phyloP scores from a whole-genome alignment of 2,888 invertebrate species.

The Operophtera brumata region DNA sequence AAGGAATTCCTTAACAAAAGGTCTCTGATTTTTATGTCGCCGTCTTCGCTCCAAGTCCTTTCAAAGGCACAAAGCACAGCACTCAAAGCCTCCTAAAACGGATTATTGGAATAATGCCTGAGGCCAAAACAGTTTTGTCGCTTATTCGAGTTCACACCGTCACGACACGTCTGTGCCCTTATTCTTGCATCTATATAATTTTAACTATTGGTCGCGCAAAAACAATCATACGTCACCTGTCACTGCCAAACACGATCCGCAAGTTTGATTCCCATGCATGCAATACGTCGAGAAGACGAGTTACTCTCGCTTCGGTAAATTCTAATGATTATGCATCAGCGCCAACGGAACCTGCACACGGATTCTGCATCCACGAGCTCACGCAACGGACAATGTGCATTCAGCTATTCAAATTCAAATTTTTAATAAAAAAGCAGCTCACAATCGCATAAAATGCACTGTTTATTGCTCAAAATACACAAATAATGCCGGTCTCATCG shows the following conservation, averaged over 20 bases:
- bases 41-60: slow-evolving; percentile 44
- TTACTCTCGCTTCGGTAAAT: slow-evolving; percentile 68
- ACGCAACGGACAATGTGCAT: slow-evolving; percentile 78
- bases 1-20: slow-evolving; percentile 40
- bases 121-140: slow-evolving; percentile 51
- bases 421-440: slow-evolving; percentile 53
- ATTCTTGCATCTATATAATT: slow-evolving; percentile 26
- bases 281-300: slow-evolving; percentile 34
- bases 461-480: slow-evolving; percentile 81
- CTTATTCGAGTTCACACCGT: slow-evolving; percentile 64
- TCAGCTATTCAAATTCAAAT: slow-evolving; percentile 74
- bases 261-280: slow-evolving; percentile 62
- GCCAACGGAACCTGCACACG: slow-evolving; percentile 69
- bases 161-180: slow-evolving; percentile 58
- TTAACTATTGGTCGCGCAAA: slow-evolving; percentile 20
- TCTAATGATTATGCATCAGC: slow-evolving; percentile 77
- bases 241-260: slow-evolving; percentile 51
- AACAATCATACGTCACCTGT: slow-evolving; percentile 51
- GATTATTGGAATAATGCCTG: slow-evolving; percentile 53
- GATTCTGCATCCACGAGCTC: slow-evolving; percentile 71
- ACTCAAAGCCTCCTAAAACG: slow-evolving; percentile 44
- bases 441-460: slow-evolving; percentile 79
- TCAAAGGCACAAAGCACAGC: slow-evolving; percentile 45
- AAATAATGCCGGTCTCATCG: slow-evolving; percentile 71
- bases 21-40: slow-evolving; percentile 44